Evolutionary conservation across 2,888 invertebrate genomes (phyloP).

Genomic region (Papilio elwesi): DNA sequence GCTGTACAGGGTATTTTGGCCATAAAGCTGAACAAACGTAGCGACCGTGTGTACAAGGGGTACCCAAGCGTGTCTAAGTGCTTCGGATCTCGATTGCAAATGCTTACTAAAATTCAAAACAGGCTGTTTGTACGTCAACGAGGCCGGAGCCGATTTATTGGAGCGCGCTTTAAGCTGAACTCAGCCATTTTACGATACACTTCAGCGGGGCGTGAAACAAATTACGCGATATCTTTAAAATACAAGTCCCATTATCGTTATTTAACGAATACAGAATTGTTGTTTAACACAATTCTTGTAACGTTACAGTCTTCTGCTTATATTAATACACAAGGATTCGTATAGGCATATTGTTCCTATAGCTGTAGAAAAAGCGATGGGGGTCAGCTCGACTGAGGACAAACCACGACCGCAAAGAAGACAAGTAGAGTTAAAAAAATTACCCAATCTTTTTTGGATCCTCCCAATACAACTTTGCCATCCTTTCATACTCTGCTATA

Average conservation of each 20-base stretch:
- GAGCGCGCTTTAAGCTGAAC: slow-evolving; percentile 64
- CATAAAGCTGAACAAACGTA: slow-evolving; percentile 24
- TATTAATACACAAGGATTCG: no score
- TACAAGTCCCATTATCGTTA: slow-evolving; percentile 24
- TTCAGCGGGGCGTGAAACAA: slow-evolving; percentile 30
- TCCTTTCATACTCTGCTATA: no score
- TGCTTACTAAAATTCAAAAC: slow-evolving; percentile 79
- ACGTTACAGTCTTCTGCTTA: not conserved
- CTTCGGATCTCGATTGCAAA: slow-evolving; percentile 72
- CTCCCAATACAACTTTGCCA: no score
- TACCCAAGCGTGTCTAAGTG: slow-evolving; percentile 77
- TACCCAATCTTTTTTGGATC: no score
- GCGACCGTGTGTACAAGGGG: slow-evolving; percentile 52
- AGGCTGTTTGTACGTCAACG: slow-evolving; percentile 74
- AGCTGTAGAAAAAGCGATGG: no score
- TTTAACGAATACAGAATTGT: slow-evolving; percentile 10
- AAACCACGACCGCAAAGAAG: no score
- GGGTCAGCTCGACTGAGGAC: no score
- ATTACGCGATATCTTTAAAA: slow-evolving; percentile 38
- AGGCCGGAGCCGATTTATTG: slow-evolving; percentile 71
- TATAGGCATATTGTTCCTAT: no score
- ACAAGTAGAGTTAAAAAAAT: no score
- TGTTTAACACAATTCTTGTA: slow-evolving; percentile 12
- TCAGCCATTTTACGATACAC: slow-evolving; percentile 45
- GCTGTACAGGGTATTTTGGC: not conserved